Evolutionary conservation across 2,888 invertebrate species (phyloP).

Genomic region (Stenodera caucasica): DNA sequence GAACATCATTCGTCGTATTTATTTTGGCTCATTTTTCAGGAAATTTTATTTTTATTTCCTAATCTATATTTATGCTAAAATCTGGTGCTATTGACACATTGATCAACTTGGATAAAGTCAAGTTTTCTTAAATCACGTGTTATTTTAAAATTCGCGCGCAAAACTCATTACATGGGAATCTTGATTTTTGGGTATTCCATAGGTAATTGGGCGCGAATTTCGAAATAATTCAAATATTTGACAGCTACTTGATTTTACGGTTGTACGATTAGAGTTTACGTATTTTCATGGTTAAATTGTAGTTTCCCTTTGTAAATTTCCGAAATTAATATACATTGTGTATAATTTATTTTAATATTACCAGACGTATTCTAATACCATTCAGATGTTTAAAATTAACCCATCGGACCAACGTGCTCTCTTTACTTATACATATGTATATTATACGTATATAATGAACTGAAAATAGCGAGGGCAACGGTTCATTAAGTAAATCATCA

Average conservation of each 20-base stretch:
- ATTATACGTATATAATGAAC: constrained; percentile 36
- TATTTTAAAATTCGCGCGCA: no score
- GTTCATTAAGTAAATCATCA: constrained; percentile 50
- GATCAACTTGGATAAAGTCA: no score
- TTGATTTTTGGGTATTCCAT: no score
- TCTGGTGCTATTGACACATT: neutral
- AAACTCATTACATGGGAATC: no score
- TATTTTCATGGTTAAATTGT: no score
- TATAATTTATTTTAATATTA: neutral
- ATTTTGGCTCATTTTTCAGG: neutral
- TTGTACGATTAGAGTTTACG: no score
- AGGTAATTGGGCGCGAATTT: no score
- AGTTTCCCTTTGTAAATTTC: neutral
- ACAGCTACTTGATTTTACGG: no score
- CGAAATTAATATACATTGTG: neutral
- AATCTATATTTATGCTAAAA: constrained; percentile 1
- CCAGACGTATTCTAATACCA: constrained; percentile 30
- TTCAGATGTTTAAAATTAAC: constrained; percentile 48
- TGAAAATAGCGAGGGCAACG: constrained; percentile 49
- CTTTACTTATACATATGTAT: constrained; percentile 30
- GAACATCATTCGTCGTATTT: constrained; percentile 4
- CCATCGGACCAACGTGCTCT: constrained; percentile 42
- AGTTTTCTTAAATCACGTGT: no score
- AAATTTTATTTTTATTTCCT: no score
- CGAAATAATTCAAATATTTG: no score